phyloP scores from a whole-genome alignment of 2,888 invertebrate genomes.

The Liopterus haemorrhoidalis region DNA sequence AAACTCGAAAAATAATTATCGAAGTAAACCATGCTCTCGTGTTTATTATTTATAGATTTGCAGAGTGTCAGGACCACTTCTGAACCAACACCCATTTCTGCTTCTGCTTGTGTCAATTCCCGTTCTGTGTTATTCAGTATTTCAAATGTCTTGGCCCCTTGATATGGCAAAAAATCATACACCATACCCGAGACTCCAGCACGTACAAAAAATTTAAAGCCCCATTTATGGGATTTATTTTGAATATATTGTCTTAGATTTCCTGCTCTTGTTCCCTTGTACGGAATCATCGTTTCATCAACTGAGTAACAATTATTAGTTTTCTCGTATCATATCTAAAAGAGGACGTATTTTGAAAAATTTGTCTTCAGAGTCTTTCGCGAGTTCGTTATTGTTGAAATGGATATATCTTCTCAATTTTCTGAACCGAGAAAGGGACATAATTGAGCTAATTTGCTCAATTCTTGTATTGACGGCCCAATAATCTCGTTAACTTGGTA shows the following conservation, averaged over 20 bases:
- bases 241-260: slow-evolving; percentile 10
- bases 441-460: slow-evolving; percentile 31
- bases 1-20: slow-evolving; percentile 31
- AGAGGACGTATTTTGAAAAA: slow-evolving; percentile 37
- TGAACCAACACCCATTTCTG: not conserved
- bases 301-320: slow-evolving; percentile 16
- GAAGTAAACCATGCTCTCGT: slow-evolving; percentile 27
- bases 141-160: slow-evolving; percentile 23
- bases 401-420: slow-evolving; percentile 33
- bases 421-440: slow-evolving; percentile 35
- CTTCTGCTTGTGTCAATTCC: slow-evolving; percentile 17
- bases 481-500: slow-evolving; percentile 32
- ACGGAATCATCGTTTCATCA: slow-evolving; percentile 27
- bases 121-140: slow-evolving; percentile 10
- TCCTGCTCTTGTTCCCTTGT: slow-evolving; percentile 27
- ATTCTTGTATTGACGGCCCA: slow-evolving; percentile 23
- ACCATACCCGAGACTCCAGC: slow-evolving; percentile 25
- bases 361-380: slow-evolving; percentile 28
- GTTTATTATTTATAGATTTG: slow-evolving; percentile 20
- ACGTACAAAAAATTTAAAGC: slow-evolving; percentile 25
- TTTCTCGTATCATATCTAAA: no score
- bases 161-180: slow-evolving; percentile 23
- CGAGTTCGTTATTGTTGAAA: slow-evolving; percentile 33
- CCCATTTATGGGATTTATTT: slow-evolving; percentile 24
- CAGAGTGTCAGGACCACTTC: slow-evolving; percentile 15